Base-by-base conservation (phyloP, 1,140 invertebrate genomes). In the Drosophila pandora region DNA sequence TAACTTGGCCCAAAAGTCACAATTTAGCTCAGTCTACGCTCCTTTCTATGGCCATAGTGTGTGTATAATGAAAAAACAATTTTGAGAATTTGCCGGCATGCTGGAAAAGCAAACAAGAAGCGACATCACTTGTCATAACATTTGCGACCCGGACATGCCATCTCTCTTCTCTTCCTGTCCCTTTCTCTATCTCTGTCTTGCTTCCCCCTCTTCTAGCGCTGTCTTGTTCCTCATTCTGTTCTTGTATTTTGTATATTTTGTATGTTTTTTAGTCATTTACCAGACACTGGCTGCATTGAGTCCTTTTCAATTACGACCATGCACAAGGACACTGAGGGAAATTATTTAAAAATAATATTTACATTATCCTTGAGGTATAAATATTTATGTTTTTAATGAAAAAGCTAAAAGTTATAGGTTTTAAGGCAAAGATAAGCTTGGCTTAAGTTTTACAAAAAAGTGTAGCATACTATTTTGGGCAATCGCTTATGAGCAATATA, bases 91-190 rank as follows among this genome's bases (percentile, higher is more conserved):
- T 82, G 55, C 61, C 69, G 72, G 65, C 49, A 61, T 71, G 54
- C 68, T 59, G 68, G 58, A 60, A 84, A 83, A 56, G 75, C 61
- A 83, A 76, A 83, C 71, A 76, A 75, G 67, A 62, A 63, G 53
- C 53, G 77, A 68, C 81, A 76, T 67, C 76, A 83, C 76, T 84
- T 83, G 81, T 79, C 80, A 83, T 80, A 83, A 83, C 80, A 83
- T 76, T 76, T 83, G 81, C 62, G 53, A 79, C 59, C 80, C 76
- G 64, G 58, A 67, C 71, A 57, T 57, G 41, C 30, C 70, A 67
- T 55, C 60, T 49, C 32, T 32, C 52, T 41, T 28, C 17, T 13
- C 41, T 21, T 9, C 5, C 17, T 21, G 4, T 13, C 41, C 5
- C 34, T 37, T 12, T 34, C 8, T 9, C 32, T 37, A 2, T 37